Evolutionary conservation across 2,888 invertebrate species (phyloP), one percentile per base, ranked within the genome.

Genomic region (Scaptomyza flava): DNA sequence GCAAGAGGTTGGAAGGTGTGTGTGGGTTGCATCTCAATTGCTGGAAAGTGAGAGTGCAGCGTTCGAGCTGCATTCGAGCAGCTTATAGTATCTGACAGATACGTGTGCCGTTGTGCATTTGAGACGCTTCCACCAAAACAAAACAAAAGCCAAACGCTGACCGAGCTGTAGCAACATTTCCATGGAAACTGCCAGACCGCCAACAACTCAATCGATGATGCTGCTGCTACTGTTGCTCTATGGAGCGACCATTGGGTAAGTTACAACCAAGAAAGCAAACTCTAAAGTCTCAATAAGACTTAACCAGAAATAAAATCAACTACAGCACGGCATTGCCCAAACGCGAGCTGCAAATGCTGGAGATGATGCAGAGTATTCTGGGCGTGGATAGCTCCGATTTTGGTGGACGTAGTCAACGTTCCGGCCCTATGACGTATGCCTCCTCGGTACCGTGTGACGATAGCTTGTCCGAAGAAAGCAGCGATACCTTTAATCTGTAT

Each of bases 61-160:
- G 60, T 23, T 42, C 34, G 58, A 57, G 47, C 50, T 38, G 72
- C 51, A 67, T 14, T 43, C 42, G 47, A 61, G 33, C 62, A 43
- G 46, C 51, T 27, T 41, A 38, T 34, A 66, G 84, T 78, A 81
- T 72, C 87, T 60, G 66, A 9, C 57, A 69, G 83, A 79, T 72
- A 87, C 82, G 82, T 87, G 82, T 86, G 86, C 72, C 72, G 33
- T 17, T 58, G 51, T 23, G 7, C 41, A 61, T 66, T 68, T 48
- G 61, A 52, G 66, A 78, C 58, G 50, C 47, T 27, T 46, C 42
- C 61, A 17, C 31, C 46, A 42, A 57, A n/a, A 51, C 52, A 52
- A 60, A 67, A 72, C 86, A 88, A 83, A 83, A 83, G 86, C 89
- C 82, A 86, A 77, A 63, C 48, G 67, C 66, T 68, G 68, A 68